Evolutionary conservation across 2,113 vertebrate species (phyloP).

Genomic region (Aramus guarauna): DNA sequence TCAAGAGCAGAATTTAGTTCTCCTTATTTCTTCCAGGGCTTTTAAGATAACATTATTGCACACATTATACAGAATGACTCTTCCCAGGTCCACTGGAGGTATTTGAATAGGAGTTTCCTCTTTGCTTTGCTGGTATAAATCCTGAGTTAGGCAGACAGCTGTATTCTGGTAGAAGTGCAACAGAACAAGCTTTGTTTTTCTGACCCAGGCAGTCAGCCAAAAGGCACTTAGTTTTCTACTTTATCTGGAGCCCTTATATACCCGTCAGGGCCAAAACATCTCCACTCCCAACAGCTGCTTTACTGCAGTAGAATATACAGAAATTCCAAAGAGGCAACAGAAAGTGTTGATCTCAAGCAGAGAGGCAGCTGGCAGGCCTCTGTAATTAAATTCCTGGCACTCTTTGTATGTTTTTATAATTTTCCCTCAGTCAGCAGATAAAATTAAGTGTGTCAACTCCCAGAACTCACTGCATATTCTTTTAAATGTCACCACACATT

Average conservation of each 20-base stretch:
- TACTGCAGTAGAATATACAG: neutral
- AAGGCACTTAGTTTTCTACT: neutral
- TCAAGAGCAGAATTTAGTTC: neutral
- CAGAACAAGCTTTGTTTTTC: neutral
- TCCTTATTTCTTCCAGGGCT: neutral
- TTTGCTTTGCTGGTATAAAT: neutral
- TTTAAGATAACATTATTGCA: neutral
- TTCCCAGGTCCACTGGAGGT: neutral
- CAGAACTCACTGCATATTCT: neutral
- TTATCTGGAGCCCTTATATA: neutral
- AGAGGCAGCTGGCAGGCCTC: neutral
- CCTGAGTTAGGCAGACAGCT: neutral
- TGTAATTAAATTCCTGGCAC: constrained; percentile 29
- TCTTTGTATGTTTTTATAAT: neutral
- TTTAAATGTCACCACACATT: neutral
- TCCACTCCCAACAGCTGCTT: neutral
- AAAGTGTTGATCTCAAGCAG: neutral
- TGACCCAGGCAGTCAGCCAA: neutral
- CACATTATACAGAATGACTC: neutral
- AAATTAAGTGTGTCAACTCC: neutral
- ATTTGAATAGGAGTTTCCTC: neutral
- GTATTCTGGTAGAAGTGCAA: neutral
- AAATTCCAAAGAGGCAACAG: neutral
- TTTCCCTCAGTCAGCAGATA: constrained; percentile 16
- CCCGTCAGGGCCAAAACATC: neutral